These are phyloP conservation scores for Antechinus stuartii DNA, from an alignment of 2,113 vertebrate genomes.

Conservation along the genomic window DNA sequence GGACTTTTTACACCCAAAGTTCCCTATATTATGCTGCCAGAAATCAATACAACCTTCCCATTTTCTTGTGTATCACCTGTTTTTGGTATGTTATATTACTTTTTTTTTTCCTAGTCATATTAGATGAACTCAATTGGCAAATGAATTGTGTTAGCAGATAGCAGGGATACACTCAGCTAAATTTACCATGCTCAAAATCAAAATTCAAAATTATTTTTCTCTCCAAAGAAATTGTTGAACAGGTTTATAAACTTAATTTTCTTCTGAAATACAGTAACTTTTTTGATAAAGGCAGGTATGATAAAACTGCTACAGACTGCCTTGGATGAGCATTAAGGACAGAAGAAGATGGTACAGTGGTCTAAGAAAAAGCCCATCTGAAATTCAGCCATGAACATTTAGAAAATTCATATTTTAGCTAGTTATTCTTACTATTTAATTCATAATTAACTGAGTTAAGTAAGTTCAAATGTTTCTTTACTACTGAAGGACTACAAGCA, in stretches of 20 bases:
- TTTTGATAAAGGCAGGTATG: not conserved
- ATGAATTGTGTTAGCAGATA: not conserved
- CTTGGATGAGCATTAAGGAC: not conserved
- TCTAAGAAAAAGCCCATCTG: not conserved
- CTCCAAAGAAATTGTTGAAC: not conserved
- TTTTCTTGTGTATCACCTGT: not conserved
- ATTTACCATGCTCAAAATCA: not conserved
- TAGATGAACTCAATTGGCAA: not conserved
- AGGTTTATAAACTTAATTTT: not conserved
- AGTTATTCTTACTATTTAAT: not conserved
- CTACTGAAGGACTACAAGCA: not conserved
- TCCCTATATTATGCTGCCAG: not conserved
- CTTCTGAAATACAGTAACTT: not conserved
- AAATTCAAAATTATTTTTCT: not conserved
- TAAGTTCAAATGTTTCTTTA: not conserved
- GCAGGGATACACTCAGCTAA: not conserved
- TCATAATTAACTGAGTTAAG: not conserved
- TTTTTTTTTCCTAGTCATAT: not conserved
- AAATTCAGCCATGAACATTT: not conserved
- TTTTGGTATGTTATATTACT: not conserved
- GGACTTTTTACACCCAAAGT: not conserved
- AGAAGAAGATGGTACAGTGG: not conserved
- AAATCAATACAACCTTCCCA: not conserved
- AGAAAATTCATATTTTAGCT: not conserved
- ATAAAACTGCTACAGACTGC: not conserved